These are phyloP conservation scores for Eledone cirrhosa DNA, from an alignment of 2,888 invertebrate species.

Conservation along the genomic window DNA sequence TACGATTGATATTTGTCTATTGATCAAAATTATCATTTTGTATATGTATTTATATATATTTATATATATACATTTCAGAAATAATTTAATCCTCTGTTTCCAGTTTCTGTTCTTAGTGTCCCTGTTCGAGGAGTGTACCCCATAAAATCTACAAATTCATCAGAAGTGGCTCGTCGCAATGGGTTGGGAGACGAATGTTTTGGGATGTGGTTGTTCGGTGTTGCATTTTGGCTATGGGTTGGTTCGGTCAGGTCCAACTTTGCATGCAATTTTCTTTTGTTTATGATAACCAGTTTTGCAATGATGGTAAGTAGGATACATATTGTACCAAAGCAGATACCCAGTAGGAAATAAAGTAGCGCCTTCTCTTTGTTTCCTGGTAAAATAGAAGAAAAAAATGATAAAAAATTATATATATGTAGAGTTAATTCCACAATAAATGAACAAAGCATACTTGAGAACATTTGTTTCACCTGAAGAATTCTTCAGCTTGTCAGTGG, in stretches of 20 bases:
- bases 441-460: too few relatives aligned
- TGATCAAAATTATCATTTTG: too few relatives aligned
- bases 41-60: too few relatives aligned
- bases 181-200: slow-evolving; percentile 52
- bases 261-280: slow-evolving; percentile 49
- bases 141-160: slow-evolving; percentile 59
- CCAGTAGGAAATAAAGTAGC: slow-evolving; percentile 56
- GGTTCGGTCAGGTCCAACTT: slow-evolving; percentile 58
- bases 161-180: slow-evolving; percentile 53
- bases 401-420: too few relatives aligned
- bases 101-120: slow-evolving; percentile 50
- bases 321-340: slow-evolving; percentile 54
- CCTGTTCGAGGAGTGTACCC: slow-evolving; percentile 53
- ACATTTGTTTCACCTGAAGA: too few relatives aligned
- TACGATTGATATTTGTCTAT: too few relatives aligned
- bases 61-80: slow-evolving; percentile 22
- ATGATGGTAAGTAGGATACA: slow-evolving; percentile 52
- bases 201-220: slow-evolving; percentile 35
- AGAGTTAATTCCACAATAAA: too few relatives aligned
- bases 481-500: too few relatives aligned
- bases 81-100: slow-evolving; percentile 50
- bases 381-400: slow-evolving; percentile 32
- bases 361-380: slow-evolving; percentile 59
- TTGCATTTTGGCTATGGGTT: slow-evolving; percentile 44
- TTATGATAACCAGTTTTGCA: slow-evolving; percentile 50